These are phyloP conservation scores for Nemopilema nomurai DNA, from an alignment of 30 jellyfish, hydroid and myxozoan genomes.

Conservation along the genomic window DNA sequence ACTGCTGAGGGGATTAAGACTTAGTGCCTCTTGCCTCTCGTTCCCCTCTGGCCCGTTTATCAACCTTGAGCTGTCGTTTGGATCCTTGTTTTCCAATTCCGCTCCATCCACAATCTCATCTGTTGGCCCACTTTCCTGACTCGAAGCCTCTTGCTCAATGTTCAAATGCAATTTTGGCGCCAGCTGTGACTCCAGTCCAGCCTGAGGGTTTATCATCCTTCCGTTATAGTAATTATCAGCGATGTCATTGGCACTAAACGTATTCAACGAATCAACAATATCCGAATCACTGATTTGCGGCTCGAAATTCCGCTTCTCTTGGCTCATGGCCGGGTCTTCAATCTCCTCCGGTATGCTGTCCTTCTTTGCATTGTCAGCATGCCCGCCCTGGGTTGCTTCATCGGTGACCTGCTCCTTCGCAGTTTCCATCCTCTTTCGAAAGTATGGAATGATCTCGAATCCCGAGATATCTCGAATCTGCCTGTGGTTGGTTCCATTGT, in stretches of 20 bases:
- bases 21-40: constrained; percentile 41
- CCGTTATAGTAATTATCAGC: constrained; percentile 26
- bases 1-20: constrained; percentile 55
- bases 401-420: constrained; percentile 25
- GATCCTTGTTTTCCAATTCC: constrained; percentile 7
- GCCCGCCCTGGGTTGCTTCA: background rate
- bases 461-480: constrained; percentile 90
- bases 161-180: constrained; percentile 49
- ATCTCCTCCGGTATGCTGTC: constrained; percentile 27
- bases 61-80: constrained; percentile 2
- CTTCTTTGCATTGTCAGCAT: constrained; percentile 10
- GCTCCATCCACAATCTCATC: constrained; percentile 9
- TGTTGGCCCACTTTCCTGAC: background rate
- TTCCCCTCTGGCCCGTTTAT: constrained; percentile 52
- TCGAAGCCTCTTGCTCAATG: constrained; percentile 16
- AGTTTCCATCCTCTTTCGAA: constrained; percentile 34
- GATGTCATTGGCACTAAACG: constrained; percentile 1
- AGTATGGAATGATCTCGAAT: constrained; percentile 89
- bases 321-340: constrained; percentile 7
- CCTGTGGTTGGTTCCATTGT: background rate
- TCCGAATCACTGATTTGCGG: constrained; percentile 53
- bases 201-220: constrained; percentile 13
- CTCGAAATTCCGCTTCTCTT: constrained; percentile 61
- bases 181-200: constrained; percentile 1
- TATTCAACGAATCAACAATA: constrained; percentile 12